Percentiles rank a stretch among this genome's conserved stretches.
These are phyloP conservation scores for Meteorus cinctellus DNA, from an alignment of 2,888 invertebrate genomes.

Conservation along the genomic window DNA sequence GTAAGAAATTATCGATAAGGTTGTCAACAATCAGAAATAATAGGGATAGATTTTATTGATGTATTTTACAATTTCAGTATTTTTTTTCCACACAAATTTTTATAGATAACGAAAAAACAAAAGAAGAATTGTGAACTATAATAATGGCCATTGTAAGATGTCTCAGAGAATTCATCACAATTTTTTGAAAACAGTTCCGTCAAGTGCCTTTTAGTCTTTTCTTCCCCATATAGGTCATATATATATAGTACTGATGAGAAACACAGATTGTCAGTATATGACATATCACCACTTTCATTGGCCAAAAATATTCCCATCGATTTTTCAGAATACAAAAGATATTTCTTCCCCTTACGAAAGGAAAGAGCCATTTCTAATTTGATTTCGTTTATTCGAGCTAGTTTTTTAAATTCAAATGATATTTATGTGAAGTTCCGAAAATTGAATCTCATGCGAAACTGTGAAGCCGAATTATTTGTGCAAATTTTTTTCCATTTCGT, in stretches of 20 bases:
- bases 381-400: neutral
- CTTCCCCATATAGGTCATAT: neutral
- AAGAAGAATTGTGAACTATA: slow-evolving; percentile 2
- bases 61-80: slow-evolving; percentile 53
- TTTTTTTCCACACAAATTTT: slow-evolving; percentile 46
- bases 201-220: slow-evolving; percentile 44
- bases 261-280: neutral
- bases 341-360: neutral
- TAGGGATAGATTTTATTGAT: slow-evolving; percentile 45
- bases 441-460: slow-evolving; percentile 13
- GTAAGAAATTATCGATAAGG: slow-evolving; percentile 33
- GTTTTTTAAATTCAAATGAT: neutral
- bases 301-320: neutral
- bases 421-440: slow-evolving; percentile 5
- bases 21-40: slow-evolving; percentile 19
- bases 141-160: neutral
- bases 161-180: neutral
- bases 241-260: neutral
- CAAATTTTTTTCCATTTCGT: slow-evolving; percentile 9
- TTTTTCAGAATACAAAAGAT: neutral
- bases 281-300: slow-evolving; percentile 7
- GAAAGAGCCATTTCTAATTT: neutral
- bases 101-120: slow-evolving; percentile 17
- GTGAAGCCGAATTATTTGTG: slow-evolving; percentile 14
- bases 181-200: slow-evolving; percentile 16